A percentile compares a stretch with the other conserved stretches of the same genome.
phyloP scores from a whole-genome alignment of 2,113 vertebrate genomes.

The Malurus elegans region DNA sequence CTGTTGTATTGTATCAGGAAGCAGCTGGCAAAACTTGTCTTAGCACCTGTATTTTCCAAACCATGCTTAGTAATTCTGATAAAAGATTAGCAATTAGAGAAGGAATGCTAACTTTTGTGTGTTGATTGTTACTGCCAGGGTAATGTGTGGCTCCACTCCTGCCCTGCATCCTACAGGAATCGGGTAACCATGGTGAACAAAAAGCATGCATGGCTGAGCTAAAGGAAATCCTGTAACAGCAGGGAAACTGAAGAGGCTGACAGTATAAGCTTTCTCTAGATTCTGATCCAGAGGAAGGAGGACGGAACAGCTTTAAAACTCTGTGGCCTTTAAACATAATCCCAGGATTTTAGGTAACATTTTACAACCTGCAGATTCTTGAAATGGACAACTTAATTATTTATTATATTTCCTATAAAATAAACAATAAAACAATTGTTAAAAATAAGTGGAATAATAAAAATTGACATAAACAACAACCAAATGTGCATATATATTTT shows the following conservation, averaged over 20 bases:
- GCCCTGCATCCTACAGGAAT: neutral
- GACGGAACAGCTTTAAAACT: neutral
- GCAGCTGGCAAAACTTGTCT: neutral
- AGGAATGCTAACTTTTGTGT: neutral
- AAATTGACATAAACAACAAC: neutral
- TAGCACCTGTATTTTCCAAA: neutral
- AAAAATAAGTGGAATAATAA: neutral
- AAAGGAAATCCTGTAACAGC: neutral
- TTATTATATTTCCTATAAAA: neutral
- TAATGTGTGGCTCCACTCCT: neutral
- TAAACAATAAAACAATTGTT: neutral
- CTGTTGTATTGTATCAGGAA: neutral
- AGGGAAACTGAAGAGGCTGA: neutral
- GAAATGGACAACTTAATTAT: neutral
- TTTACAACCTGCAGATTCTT: neutral
- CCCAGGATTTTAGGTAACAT: neutral
- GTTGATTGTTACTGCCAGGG: neutral
- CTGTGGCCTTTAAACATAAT: neutral
- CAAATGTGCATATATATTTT: neutral
- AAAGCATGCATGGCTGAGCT: neutral
- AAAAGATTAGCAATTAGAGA: neutral
- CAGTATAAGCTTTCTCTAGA: neutral
- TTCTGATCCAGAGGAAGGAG: neutral
- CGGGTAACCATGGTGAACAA: neutral
- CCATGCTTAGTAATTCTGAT: neutral